Evolutionary conservation across 2,888 invertebrate genomes (phyloP), one percentile per base, ranked within the genome.

Genomic region (Eupithecia subumbrata): DNA sequence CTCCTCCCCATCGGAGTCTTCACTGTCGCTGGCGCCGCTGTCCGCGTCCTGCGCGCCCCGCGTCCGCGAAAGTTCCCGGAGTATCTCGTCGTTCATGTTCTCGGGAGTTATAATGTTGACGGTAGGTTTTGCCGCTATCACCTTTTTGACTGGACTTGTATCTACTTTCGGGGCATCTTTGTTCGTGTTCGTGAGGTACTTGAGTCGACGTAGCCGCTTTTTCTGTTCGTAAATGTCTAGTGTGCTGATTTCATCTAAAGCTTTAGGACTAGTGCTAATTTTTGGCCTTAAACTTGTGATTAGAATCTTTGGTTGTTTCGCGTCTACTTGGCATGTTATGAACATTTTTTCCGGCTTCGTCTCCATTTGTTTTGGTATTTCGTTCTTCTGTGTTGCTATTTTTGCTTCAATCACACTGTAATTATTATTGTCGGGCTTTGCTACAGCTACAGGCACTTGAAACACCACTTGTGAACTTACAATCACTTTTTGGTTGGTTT

Each of bases 141-240:
- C 86, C 18, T 91, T 77, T 14, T 45, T 48, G 30, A 43, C 88
- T 14, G 73, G 18, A 74, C 82, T 88, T n/a, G 85, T 88, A 74
- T 80, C 77, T 7, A 73, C 2, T 79, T 87, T 90, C 75, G 88
- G 88, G 8, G 73, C 37, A 66, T 90, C 89, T 82, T 87, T 87
- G 73, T 81, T 84, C 9, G 88, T 85, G 67, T 90, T 90, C 0
- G 90, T 85, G 75, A 94, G 82, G 81, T 94, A 87, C 79, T 93
- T 94, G 7, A 93, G 79, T 48, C 95, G 86, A 69, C 94, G 92
- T 66, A 95, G 80, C 72, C 94, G 91, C 82, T 94, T 93, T 76
- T 94, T 87, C 82, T 93, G 95, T 80, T 96, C 96, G 73, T 96
- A 96, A 67, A 95, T 82, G 82, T 96, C 96, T 82, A 96, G 86